A percentile compares a stretch with the other conserved stretches of the same genome.
Evolutionary conservation across 2,113 vertebrate species (phyloP).

Genomic region (Anseranas semipalmata): DNA sequence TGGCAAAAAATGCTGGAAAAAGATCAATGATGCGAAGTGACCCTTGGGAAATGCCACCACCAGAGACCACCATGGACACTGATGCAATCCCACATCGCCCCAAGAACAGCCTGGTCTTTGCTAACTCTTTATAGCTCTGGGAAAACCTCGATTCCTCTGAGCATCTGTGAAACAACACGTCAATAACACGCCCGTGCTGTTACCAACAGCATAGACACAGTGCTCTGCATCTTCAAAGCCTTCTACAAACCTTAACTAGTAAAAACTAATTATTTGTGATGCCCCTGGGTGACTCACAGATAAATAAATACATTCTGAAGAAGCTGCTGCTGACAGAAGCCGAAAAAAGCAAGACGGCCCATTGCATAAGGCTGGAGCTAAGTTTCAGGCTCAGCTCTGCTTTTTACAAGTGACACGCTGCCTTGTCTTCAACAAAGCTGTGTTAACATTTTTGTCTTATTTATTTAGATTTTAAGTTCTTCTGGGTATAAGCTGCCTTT

Average conservation of each 20-base stretch:
- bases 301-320: not conserved
- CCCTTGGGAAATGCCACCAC: not conserved
- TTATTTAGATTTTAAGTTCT: constrained; percentile 5
- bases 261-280: not conserved
- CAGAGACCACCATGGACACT: not conserved
- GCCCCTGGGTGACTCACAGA: not conserved
- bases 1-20: not conserved
- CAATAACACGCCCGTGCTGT: not conserved
- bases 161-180: constrained; percentile 1
- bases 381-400: not conserved
- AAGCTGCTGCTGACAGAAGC: not conserved
- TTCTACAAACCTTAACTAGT: not conserved
- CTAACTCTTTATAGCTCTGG: not conserved
- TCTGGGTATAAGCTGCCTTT: not conserved
- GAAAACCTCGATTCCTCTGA: not conserved
- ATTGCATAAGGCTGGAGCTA: not conserved
- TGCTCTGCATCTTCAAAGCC: not conserved
- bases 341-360: not conserved
- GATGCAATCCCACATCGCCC: not conserved
- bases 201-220: not conserved
- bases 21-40: not conserved
- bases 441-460: not conserved
- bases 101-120: not conserved
- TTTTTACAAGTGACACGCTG: not conserved
- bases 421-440: not conserved